Conservation (phyloP, 2,888 invertebrate genomes). For the Callinectes sapidus region DNA sequence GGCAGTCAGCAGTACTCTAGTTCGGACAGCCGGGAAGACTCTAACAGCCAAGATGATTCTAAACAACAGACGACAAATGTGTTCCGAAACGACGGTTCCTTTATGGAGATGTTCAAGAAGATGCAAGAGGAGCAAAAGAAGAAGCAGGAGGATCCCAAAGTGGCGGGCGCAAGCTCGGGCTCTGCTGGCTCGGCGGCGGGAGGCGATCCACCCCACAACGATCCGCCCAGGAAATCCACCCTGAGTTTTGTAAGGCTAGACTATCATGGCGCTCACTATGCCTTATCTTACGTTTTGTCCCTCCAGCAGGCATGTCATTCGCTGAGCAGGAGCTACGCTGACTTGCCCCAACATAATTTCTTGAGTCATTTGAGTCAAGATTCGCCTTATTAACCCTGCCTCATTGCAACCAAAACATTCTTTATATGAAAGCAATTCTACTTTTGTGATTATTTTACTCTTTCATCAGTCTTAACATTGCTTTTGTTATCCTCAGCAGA, state of each 20-base stretch:
- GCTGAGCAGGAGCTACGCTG: not conserved
- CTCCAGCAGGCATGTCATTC: not conserved
- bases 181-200: slow-evolving; percentile 15
- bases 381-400: too few species aligned
- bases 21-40: slow-evolving; percentile 51
- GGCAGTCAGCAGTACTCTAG: slow-evolving; percentile 45
- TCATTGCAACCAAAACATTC: too few species aligned
- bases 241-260: slow-evolving; percentile 65
- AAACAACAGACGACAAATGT: slow-evolving; percentile 77
- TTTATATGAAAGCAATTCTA: not conserved
- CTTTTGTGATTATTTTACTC: not conserved
- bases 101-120: slow-evolving; percentile 93
- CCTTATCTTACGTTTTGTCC: slow-evolving; percentile 23
- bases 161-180: slow-evolving; percentile 59
- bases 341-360: not conserved
- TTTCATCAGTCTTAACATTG: too few species aligned
- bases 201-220: slow-evolving; percentile 74
- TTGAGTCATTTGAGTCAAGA: too few species aligned
- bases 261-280: slow-evolving; percentile 53
- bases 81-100: slow-evolving; percentile 92
- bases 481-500: too few species aligned
- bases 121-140: slow-evolving; percentile 82
- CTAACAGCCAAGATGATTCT: slow-evolving; percentile 54
- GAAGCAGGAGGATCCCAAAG: slow-evolving; percentile 41
- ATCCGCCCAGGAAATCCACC: slow-evolving; percentile 75